Evolutionary conservation across 2,797 vertebrate species (phyloP).

Genomic region (Percopsis omiscomaycus): DNA sequence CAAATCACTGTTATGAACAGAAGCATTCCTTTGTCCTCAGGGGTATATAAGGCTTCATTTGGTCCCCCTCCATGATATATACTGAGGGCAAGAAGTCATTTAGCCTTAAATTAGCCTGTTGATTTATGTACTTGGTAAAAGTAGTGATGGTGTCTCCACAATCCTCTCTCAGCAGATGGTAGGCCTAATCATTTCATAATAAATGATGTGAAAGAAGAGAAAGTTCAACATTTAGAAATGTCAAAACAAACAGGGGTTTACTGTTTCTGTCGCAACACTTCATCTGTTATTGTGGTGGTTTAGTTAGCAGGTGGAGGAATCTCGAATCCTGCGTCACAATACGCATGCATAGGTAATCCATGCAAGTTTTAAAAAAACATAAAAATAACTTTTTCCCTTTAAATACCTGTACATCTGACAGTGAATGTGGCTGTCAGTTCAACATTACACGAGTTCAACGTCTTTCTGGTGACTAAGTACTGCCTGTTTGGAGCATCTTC

Average conservation of each 20-base stretch:
- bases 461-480: conserved; percentile 65
- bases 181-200: conserved; percentile 64
- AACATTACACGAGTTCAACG: conserved; percentile 37
- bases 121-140: conserved; percentile 73
- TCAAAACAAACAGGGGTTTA: conserved; percentile 38
- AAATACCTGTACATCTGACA: background rate
- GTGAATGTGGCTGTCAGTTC: background rate
- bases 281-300: conserved; percentile 45
- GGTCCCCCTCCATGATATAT: conserved; percentile 75
- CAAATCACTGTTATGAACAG: conserved; percentile 80
- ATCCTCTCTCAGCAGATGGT: conserved; percentile 26
- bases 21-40: conserved; percentile 81
- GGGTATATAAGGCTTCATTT: conserved; percentile 76
- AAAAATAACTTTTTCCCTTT: conserved; percentile 26
- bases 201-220: conserved; percentile 72
- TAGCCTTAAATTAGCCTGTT: conserved; percentile 75
- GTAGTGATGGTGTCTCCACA: conserved; percentile 52
- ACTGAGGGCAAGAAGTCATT: conserved; percentile 80
- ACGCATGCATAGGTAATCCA: too few relatives aligned
- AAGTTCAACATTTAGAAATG: conserved; percentile 65
- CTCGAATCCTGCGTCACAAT: too few relatives aligned
- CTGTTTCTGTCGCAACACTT: conserved; percentile 46
- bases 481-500: conserved; percentile 61
- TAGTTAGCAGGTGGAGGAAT: too few relatives aligned
- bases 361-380: too few relatives aligned